These are phyloP conservation scores for Lasioglossum morio DNA, from an alignment of 2,888 invertebrate genomes.

Conservation along the genomic window DNA sequence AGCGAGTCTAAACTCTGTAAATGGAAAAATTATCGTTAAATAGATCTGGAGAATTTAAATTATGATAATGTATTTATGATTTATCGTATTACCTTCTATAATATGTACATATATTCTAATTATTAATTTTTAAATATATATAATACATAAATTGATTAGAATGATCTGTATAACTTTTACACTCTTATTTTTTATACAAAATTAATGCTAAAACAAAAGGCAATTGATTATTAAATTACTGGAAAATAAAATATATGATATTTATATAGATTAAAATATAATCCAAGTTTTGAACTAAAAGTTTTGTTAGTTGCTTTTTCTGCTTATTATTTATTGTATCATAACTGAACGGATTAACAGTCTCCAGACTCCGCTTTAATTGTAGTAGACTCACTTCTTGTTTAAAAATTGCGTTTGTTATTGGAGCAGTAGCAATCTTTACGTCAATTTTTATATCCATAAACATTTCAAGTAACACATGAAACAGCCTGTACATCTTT, in stretches of 20 bases:
- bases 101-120: conserved; percentile 30
- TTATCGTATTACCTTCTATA: conserved; percentile 16
- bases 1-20: conserved; percentile 20
- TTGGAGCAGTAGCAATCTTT: background rate
- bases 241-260: conserved; percentile 6
- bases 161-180: conserved; percentile 3
- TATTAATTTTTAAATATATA: conserved; percentile 33
- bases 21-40: conserved; percentile 16
- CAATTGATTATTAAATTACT: background rate
- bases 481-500: background rate
- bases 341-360: background rate
- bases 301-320: conserved; percentile 8
- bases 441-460: background rate
- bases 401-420: background rate
- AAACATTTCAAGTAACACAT: background rate
- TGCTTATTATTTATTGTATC: background rate
- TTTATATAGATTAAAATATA: background rate
- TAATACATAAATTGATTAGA: conserved; percentile 27
- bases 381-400: background rate
- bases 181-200: conserved; percentile 35
- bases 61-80: conserved; percentile 30
- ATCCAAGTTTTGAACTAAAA: conserved; percentile 19
- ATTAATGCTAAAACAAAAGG: conserved; percentile 17
- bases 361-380: background rate
- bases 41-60: conserved; percentile 24